Percentiles rank a stretch among this genome's conserved stretches.
phyloP scores from a whole-genome alignment of 2,888 invertebrate genomes.

The Ennomos erosarius region DNA sequence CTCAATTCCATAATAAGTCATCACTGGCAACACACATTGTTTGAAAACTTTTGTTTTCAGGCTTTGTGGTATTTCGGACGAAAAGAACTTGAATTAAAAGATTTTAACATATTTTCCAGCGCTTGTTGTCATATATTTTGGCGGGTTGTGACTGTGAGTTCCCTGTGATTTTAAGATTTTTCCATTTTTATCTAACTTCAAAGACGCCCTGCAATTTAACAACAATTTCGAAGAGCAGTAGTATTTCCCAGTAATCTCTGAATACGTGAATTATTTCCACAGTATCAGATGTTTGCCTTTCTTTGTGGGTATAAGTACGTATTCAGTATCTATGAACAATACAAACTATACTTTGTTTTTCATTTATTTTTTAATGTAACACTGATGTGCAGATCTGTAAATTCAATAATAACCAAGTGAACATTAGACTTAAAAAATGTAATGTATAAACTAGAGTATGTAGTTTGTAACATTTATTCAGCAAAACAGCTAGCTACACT shows the following conservation, averaged over 20 bases:
- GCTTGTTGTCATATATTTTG: slow-evolving; percentile 3
- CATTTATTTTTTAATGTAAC: too few species aligned
- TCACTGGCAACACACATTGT: too few species aligned
- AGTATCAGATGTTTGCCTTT: slow-evolving; percentile 11
- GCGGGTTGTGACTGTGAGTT: slow-evolving; percentile 15
- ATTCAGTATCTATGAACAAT: slow-evolving; percentile 6
- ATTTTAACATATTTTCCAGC: slow-evolving; percentile 13
- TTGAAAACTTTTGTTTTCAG: too few species aligned
- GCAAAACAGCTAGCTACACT: too few species aligned
- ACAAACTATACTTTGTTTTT: neutral
- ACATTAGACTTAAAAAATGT: too few species aligned
- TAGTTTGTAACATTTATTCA: too few species aligned
- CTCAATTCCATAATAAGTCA: too few species aligned
- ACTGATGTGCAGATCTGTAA: too few species aligned
- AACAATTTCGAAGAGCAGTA: slow-evolving; percentile 7
- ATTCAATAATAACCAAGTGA: too few species aligned
- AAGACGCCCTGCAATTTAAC: neutral
- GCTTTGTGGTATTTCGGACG: too few species aligned
- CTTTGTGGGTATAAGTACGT: slow-evolving; percentile 8
- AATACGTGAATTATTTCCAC: slow-evolving; percentile 13
- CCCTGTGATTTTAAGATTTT: slow-evolving; percentile 7
- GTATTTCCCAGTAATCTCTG: neutral
- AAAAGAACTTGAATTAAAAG: too few species aligned
- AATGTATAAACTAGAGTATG: too few species aligned
- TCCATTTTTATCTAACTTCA: slow-evolving; percentile 13